These are phyloP conservation scores for Boloria selene DNA, from an alignment of 2,888 invertebrate genomes.

Conservation along the genomic window DNA sequence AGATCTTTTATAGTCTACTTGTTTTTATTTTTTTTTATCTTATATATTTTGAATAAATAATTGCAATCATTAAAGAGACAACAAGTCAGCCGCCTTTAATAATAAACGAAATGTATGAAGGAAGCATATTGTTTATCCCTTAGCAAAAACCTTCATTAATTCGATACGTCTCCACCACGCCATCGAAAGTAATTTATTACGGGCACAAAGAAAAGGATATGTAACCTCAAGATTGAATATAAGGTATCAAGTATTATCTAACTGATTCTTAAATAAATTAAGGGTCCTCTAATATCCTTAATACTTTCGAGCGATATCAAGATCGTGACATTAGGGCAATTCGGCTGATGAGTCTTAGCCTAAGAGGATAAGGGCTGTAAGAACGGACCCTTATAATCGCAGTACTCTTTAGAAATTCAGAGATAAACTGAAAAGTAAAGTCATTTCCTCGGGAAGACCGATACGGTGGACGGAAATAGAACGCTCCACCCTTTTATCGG, in stretches of 20 bases:
- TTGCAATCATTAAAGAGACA: too few relatives aligned
- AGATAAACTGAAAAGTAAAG: conserved; percentile 54
- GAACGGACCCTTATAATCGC: conserved; percentile 43
- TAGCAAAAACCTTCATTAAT: conserved; percentile 10
- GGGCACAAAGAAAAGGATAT: conserved; percentile 3
- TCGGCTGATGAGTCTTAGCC: conserved; percentile 30
- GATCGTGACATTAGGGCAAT: conserved; percentile 33
- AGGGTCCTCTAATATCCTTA: conserved; percentile 28
- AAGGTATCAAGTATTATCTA: conserved; percentile 7
- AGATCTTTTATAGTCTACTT: too few relatives aligned
- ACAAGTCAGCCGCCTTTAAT: background rate
- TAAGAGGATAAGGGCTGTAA: conserved; percentile 33
- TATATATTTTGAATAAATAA: too few relatives aligned
- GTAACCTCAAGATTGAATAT: conserved; percentile 1
- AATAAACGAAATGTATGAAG: conserved; percentile 2
- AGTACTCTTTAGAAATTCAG: conserved; percentile 51
- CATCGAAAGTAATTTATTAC: conserved; percentile 14
- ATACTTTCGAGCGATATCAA: conserved; percentile 34
- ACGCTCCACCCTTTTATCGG: conserved; percentile 62
- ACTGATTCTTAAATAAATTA: conserved; percentile 34
- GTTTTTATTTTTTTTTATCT: too few relatives aligned
- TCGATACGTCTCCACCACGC: conserved; percentile 1
- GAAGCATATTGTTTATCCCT: background rate
- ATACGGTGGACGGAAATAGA: conserved; percentile 64
- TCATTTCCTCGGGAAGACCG: conserved; percentile 60